Evolutionary conservation across 1,140 invertebrate genomes (phyloP), one percentile per base, ranked within the genome.

Genomic region (Aphelinus atriplicis): DNA sequence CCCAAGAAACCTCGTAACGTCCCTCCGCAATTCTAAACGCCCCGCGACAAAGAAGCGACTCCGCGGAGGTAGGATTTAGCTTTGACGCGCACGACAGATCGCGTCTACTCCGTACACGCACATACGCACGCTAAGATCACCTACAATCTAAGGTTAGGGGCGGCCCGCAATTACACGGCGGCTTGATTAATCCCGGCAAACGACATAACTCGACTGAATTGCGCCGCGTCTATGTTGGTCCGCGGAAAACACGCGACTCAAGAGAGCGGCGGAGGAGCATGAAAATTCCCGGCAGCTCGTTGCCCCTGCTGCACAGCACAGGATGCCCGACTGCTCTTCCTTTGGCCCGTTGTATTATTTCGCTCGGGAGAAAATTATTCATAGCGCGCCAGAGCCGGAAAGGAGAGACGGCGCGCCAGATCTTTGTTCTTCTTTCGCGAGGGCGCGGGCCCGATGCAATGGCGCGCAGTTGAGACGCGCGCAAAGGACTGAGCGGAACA

Each of bases 291-390:
- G 68, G 6, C 46, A 0, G 51, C 58, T 71, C 69, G n/a, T 71
- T 62, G 42, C 51, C 50, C 60, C 50, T 43, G 7, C 50, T 66
- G 51, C 64, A 26, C 26, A 26, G 26, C 26, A 26, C 0, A 26
- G 26, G 26, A 26, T 26, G 26, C 64, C 50, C 26, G 42, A 53
- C 64, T 48, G 42, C 64, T 66, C 7, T 45, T n/a, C 42, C 50
- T 26, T 26, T 57, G 9, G 42, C 64, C 7, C 47, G 26, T 26
- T 26, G 50, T 68, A 76, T 76, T 77, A 76, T 77, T 76, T 78
- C 76, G 71, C 75, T 72, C 50, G 56, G 53, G 50, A 58, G 69
- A 63, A 76, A 80, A 80, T 80, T 80, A 80, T 80, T 80, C 78
- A 80, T 68, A 75, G 77, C 70, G 65, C 69, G 73, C 61, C 46